Evolutionary conservation across 2,113 vertebrate genomes (phyloP).

Genomic region (Tachysurus fulvidraco): DNA sequence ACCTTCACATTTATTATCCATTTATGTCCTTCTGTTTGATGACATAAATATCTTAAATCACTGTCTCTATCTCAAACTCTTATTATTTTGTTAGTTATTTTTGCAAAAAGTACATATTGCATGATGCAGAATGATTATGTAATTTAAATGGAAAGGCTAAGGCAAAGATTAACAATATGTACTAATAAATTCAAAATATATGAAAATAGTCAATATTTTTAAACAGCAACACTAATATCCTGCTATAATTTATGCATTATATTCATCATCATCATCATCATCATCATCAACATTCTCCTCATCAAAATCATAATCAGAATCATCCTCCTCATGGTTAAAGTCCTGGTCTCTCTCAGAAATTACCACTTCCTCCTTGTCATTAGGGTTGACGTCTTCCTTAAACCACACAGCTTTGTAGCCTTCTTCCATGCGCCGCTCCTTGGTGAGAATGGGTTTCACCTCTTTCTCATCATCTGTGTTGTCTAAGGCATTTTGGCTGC

Average conservation of each 20-base stretch:
- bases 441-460: slow-evolving; percentile 81
- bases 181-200: neutral
- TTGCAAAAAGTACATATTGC: neutral
- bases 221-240: neutral
- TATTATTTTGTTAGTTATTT: neutral
- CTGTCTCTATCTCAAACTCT: neutral
- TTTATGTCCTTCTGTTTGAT: neutral
- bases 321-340: slow-evolving; percentile 55
- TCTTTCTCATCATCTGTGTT: slow-evolving; percentile 67
- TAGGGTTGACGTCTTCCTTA: slow-evolving; percentile 75
- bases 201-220: neutral
- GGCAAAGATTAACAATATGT: neutral
- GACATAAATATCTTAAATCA: neutral
- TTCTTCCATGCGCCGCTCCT: slow-evolving; percentile 72
- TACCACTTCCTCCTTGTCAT: slow-evolving; percentile 72
- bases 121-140: neutral
- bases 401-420: slow-evolving; percentile 84
- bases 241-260: neutral
- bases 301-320: slow-evolving; percentile 42
- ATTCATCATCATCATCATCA: slow-evolving; percentile 6
- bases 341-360: slow-evolving; percentile 67
- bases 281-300: slow-evolving; percentile 22
- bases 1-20: slow-evolving; percentile 16
- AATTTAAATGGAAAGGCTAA: neutral
- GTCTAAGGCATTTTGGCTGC: slow-evolving; percentile 50